Base-by-base conservation (phyloP, 2,888 invertebrate genomes). In the Atethmia centrago region DNA sequence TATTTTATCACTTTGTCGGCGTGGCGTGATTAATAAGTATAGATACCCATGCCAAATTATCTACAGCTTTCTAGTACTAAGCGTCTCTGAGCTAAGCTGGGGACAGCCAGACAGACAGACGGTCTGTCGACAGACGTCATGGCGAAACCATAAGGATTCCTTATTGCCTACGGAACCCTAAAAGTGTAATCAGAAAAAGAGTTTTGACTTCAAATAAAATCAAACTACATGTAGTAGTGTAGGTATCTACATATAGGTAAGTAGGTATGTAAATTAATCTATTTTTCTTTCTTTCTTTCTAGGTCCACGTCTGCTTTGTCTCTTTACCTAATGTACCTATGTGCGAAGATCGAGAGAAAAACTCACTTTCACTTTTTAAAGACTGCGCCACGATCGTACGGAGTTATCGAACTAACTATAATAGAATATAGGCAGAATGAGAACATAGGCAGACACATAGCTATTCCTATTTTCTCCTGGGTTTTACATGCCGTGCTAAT, bases 331-430 rank as follows among this genome's bases (percentile, higher is more conserved):
- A 21, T 28, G 21, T 40, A 25, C 40, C n/a, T 16, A 21, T 28
- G 65, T 65, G 51, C 45, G 55, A 69, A 65, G 21, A 51, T 65
- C 56, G 7, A 45, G 9, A 63, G 21, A 74, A 61, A 47, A 36
- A 25, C 8, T 31, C 25, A 5, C 66, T 80, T 75, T 71, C 69
- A 45, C 69, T 55, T 12, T 36, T 36, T 16, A 36, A 28, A 36
- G n/a, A 40, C 19, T 47, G 36, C 55, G 21, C 45, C 45, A n/a
- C 19, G 25, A 40, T 21, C 45, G 8, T 21, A 40, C 51, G 28
- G 42, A 49, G 28, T 42, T 31, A 63, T 25, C 53, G 21, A 73
- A 63, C 21, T 40, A 62, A 73, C 55, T 64, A 42, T 42, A 40
- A 58, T 47, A 16, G 21, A 31, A 31, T n/a, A 21, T 45, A 28